A percentile compares a stretch with the other conserved stretches of the same genome.
phyloP scores from a whole-genome alignment of 2,888 invertebrate species.

The Cataglyphis rosenhaueri region DNA sequence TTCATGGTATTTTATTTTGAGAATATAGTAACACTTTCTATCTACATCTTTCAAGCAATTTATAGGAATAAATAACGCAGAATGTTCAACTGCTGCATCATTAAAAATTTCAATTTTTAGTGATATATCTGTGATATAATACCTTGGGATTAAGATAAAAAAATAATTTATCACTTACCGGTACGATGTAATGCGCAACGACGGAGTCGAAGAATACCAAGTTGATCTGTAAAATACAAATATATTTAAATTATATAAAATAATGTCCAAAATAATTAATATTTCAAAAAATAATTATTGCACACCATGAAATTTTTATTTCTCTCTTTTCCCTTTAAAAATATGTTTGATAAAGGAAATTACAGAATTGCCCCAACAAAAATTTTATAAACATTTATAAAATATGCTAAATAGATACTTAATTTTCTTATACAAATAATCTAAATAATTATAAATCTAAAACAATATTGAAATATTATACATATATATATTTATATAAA shows the following conservation, averaged over 20 bases:
- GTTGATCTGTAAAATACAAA: constrained; percentile 3
- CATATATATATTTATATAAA: neutral
- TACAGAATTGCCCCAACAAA: neutral
- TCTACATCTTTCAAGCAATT: neutral
- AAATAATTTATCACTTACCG: constrained; percentile 3
- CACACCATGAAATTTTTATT: neutral
- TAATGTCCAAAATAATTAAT: constrained; percentile 4
- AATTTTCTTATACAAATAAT: neutral
- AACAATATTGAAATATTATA: neutral
- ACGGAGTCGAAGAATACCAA: neutral
- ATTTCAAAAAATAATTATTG: neutral
- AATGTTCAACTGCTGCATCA: neutral
- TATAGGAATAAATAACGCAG: neutral
- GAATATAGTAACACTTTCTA: neutral
- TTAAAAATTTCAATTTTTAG: neutral
- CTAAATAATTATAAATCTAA: neutral
- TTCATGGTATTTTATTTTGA: neutral
- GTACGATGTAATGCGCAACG: constrained; percentile 2
- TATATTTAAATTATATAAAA: neutral
- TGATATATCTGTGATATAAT: neutral
- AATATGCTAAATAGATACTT: neutral
- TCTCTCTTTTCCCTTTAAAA: neutral
- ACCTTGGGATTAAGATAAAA: neutral
- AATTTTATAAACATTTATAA: neutral
- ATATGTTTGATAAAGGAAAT: neutral